Base-by-base conservation (phyloP, 2,888 invertebrate species). In the Diarsia rubi region DNA sequence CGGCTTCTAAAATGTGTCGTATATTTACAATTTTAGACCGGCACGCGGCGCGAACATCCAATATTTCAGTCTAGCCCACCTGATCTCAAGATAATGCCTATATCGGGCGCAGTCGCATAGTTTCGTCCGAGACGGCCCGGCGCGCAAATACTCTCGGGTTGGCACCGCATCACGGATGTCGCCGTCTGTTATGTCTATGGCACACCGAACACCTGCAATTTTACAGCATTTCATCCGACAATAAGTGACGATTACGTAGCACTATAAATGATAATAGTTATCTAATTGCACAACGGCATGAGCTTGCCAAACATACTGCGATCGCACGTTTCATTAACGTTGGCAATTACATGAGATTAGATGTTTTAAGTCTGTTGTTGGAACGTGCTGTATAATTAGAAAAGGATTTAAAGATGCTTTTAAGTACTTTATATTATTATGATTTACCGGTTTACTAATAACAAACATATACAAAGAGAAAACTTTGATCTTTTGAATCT, bases 51-150 rank as follows among this genome's bases (percentile, higher is more conserved):
- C 49, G 59, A 60, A 69, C 68, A 49, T 69, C n/a, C 62, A 78
- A 82, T 74, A 84, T 74, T 78, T 73, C 71, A 84, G 84, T 71
- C n/a, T 71, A 81, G 74, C 45, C 72, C 72, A 85, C 78, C 80
- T 77, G 82, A 86, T 86, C 68, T 57, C 31, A 44, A 73, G 82
- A 86, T 86, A 86, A 88, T 90, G 81, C 86, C 85, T 86, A 87
- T 88, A 87, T 85, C 84, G 85, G 84, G 84, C 84, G 79, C 82
- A 82, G 83, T 83, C 84, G 80, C 82, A 82, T 84, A 85, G 86
- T 85, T 86, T 81, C 79, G 81, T 71, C 68, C 87, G 92, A 93
- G 92, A 93, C 93, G 92, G 93, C 91, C 78, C 88, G 92, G 92
- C 92, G 92, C 89, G 90, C 87, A 89, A 89, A 90, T 90, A 91